These are phyloP conservation scores for Galago senegalensis DNA, from an alignment of 2,797 vertebrate genomes.

Conservation along the genomic window DNA sequence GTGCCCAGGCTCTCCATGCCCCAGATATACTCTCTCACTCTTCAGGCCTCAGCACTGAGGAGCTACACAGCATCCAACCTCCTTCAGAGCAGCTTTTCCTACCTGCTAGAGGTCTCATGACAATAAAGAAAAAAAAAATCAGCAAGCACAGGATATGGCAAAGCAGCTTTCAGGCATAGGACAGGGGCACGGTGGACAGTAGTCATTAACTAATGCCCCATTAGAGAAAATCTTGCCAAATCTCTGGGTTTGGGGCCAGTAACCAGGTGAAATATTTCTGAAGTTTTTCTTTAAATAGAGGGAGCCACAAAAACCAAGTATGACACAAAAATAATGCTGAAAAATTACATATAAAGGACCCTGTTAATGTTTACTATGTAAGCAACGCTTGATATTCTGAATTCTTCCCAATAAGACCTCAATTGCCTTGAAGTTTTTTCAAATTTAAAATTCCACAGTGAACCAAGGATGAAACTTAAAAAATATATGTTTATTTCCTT, in stretches of 20 bases:
- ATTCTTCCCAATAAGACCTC: slow-evolving; percentile 42
- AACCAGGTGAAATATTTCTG: not conserved
- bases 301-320: not conserved
- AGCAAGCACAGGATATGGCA: not conserved
- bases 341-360: not conserved
- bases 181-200: not conserved
- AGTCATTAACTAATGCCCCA: not conserved
- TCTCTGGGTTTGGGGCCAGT: not conserved
- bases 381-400: not conserved
- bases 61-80: not conserved
- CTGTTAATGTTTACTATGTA: not conserved
- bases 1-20: not conserved
- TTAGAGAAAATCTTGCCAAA: not conserved
- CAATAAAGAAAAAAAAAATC: not conserved
- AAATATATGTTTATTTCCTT: too few relatives aligned
- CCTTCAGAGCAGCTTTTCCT: not conserved
- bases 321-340: slow-evolving; percentile 3
- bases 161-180: not conserved
- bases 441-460: not conserved
- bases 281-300: slow-evolving; percentile 22
- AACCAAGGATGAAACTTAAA: too few relatives aligned
- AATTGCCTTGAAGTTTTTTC: not conserved
- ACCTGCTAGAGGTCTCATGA: not conserved
- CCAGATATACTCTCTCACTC: not conserved
- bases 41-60: not conserved